These are phyloP conservation scores for Ephydatia muelleri DNA, from an alignment of 37 sponge, comb jelly and placozoan genomes.

Conservation along the genomic window DNA sequence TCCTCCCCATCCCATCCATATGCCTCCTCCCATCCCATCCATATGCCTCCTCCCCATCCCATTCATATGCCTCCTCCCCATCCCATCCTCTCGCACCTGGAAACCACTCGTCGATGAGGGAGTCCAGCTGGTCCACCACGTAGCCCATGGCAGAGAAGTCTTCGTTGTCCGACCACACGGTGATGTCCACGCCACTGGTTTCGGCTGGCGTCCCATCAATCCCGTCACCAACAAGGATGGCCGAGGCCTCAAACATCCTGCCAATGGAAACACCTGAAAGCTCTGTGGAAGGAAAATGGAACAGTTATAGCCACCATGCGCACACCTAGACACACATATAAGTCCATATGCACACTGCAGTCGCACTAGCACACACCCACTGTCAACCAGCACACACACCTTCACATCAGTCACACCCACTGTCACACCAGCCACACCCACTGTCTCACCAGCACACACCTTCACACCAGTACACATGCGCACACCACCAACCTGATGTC, in stretches of 20 bases:
- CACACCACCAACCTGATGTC: conserved; percentile 6
- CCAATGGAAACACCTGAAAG: neutral
- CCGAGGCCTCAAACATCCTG: conserved; percentile 33
- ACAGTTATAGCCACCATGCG: too few species aligned
- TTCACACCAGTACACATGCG: conserved; percentile 36
- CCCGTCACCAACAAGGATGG: conserved; percentile 53
- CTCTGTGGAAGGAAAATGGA: neutral
- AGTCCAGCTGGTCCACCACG: conserved; percentile 93
- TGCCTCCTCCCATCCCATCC: neutral
- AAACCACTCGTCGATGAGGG: conserved; percentile 96
- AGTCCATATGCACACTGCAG: too few species aligned
- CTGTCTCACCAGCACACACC: conserved; percentile 32
- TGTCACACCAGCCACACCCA: neutral
- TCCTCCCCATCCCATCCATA: neutral
- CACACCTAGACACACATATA: conserved; percentile 2
- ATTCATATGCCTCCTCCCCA: neutral
- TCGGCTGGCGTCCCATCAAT: conserved; percentile 24
- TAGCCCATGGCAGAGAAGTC: conserved; percentile 92
- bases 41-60: neutral
- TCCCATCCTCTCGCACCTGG: conserved; percentile 69
- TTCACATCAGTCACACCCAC: neutral
- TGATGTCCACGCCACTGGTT: conserved; percentile 76
- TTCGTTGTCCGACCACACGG: conserved; percentile 72
- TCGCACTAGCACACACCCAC: neutral
- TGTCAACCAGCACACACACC: neutral